Percentiles rank a stretch among this genome's conserved stretches.
Conservation (phyloP, 1,140 invertebrate species). For the Cataglyphis hispanica region DNA sequence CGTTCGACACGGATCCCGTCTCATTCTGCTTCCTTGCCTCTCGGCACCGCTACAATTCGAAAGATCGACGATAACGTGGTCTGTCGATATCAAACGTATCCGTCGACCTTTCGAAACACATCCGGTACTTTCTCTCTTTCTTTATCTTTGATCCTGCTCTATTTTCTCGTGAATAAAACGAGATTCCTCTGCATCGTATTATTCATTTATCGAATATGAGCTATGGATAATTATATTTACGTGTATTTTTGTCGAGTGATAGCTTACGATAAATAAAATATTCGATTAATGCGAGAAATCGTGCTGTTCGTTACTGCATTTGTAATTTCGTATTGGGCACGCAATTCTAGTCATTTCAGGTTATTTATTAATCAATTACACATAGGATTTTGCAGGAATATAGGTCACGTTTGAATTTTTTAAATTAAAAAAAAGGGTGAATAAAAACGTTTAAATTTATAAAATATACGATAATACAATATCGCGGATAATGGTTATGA, state of each 20-base stretch:
- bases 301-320: background rate
- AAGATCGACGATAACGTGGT: slow-evolving; percentile 58
- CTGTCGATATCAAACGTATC: slow-evolving; percentile 54
- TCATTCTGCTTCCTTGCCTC: slow-evolving; percentile 23
- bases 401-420: slow-evolving; percentile 12
- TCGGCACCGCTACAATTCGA: slow-evolving; percentile 18
- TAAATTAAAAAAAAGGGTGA: background rate
- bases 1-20: slow-evolving; percentile 64
- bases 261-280: slow-evolving; percentile 25
- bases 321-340: background rate
- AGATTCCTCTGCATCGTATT: background rate
- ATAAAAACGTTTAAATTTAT: slow-evolving; percentile 24
- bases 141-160: background rate
- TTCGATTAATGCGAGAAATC: slow-evolving; percentile 30
- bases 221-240: slow-evolving; percentile 30
- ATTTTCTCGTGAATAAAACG: slow-evolving; percentile 46
- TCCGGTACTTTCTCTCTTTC: background rate
- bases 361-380: slow-evolving; percentile 22
- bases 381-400: background rate
- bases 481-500: background rate
- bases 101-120: slow-evolving; percentile 41
- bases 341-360: background rate
- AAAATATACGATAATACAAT: background rate
- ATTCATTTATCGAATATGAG: background rate
- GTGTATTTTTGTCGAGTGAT: background rate